A percentile compares a stretch with the other conserved stretches of the same genome.
Conservation (phyloP, 1,140 invertebrate species). For the Stegodyphus mimosarum region DNA sequence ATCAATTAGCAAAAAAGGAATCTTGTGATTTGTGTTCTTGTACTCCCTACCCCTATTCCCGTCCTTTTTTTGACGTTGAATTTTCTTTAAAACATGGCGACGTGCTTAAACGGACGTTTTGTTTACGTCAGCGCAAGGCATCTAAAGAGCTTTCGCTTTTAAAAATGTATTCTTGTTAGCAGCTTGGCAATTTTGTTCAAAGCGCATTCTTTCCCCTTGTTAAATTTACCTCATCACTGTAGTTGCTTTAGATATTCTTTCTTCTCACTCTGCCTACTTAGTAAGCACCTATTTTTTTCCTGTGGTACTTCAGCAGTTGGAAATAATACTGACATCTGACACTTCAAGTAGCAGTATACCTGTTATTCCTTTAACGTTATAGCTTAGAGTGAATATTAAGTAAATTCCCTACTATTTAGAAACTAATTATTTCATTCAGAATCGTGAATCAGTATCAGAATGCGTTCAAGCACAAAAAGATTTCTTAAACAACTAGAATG, state of each 20-base stretch:
- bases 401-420: too few species aligned
- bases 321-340: too few species aligned
- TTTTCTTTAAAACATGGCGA: conserved; percentile 9
- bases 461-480: too few species aligned
- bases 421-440: too few species aligned
- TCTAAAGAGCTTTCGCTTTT: conserved; percentile 17
- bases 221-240: background rate
- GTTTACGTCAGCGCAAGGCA: conserved; percentile 31
- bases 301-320: too few species aligned
- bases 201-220: conserved; percentile 23
- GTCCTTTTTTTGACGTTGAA: background rate
- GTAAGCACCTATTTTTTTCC: too few species aligned
- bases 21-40: conserved; percentile 33
- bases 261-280: background rate
- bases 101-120: conserved; percentile 29
- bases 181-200: background rate
- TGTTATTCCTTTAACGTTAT: too few species aligned
- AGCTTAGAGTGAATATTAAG: too few species aligned
- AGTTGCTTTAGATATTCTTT: background rate
- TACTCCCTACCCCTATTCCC: background rate
- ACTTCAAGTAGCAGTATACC: too few species aligned
- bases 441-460: too few species aligned
- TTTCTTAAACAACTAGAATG: too few species aligned
- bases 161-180: conserved; percentile 17
- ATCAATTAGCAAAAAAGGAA: conserved; percentile 49